Evolutionary conservation across 2,113 vertebrate species (phyloP), one percentile per base, ranked within the genome.

Genomic region (Sorex fumeus): DNA sequence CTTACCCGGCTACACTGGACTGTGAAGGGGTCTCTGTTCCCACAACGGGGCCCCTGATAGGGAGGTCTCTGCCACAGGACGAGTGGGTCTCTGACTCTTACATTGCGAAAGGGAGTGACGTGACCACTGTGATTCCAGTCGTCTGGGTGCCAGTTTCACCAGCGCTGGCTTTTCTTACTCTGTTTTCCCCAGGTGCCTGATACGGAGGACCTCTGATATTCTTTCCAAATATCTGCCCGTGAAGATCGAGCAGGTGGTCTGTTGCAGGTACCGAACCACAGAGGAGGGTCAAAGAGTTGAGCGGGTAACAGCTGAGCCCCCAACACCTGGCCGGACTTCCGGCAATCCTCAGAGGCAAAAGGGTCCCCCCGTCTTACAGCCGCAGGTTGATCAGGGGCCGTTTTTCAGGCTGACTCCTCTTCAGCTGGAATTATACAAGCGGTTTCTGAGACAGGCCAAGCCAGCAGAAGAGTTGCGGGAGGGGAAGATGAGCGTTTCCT

Each of bases 211-310:
- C 10, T 99, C 99, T 0, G 99, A 99, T 90, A 99, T 99, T 94
- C 97, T 99, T 78, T 99, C 99, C 36, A 99, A 99, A 96, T 99
- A 99, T 93, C 98, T 99, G n/a, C 99, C 99, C 0, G 99, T 99
- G 96, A 99, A 99, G 96, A 98, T 99, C 5, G 99, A 99, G 93
- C 99, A 99, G 93, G 99, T 99, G 79, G 99, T 99, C 66, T 99
- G 99, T 96, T 99, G 99, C 98, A 99, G 99, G 99, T 99, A 98
- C 66, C 82, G 70, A 95, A 86, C 64, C 62, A 78, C 47, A 89
- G 50, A 32, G 70, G 36, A 87, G 47, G 69, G 86, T 3, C 70
- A 0, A 92, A 27, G 64, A 62, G 71, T 64, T 75, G 45, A 75
- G 30, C 87, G 34, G 50, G 62, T 80, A 74, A 70, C 79, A 86